These are phyloP conservation scores for Drosophila cognata DNA, from an alignment of 2,888 invertebrate species.

Conservation along the genomic window DNA sequence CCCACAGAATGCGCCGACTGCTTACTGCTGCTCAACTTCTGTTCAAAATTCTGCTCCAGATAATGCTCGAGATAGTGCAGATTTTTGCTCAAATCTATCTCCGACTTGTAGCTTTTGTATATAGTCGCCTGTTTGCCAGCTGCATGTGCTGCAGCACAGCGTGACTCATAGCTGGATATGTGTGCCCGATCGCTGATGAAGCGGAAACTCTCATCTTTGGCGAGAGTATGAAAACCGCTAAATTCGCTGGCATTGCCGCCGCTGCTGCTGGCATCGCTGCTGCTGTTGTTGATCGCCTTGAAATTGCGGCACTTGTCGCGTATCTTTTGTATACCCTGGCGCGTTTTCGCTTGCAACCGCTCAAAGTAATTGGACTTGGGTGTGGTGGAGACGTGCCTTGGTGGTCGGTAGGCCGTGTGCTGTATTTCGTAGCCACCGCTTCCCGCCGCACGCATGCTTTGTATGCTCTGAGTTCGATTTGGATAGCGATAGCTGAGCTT, in stretches of 20 bases:
- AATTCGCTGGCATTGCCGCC: slow-evolving; percentile 54
- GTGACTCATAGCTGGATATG: slow-evolving; percentile 82
- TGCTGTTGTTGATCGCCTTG: slow-evolving; percentile 48
- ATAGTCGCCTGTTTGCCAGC: slow-evolving; percentile 78
- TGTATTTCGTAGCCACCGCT: slow-evolving; percentile 67
- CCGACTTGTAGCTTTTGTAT: slow-evolving; percentile 85
- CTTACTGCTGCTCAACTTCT: slow-evolving; percentile 70
- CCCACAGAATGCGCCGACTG: slow-evolving; percentile 82
- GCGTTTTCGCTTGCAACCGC: slow-evolving; percentile 83
- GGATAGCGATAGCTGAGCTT: slow-evolving; percentile 84
- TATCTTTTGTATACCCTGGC: slow-evolving; percentile 83
- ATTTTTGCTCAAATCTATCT: slow-evolving; percentile 84
- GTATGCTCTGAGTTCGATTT: slow-evolving; percentile 82
- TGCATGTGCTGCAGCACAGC: slow-evolving; percentile 71
- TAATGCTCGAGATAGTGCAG: slow-evolving; percentile 84
- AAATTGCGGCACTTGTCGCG: slow-evolving; percentile 84
- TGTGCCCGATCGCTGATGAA: slow-evolving; percentile 82
- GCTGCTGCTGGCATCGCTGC: slow-evolving; percentile 35
- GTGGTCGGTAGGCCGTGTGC: slow-evolving; percentile 60
- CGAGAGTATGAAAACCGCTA: slow-evolving; percentile 77
- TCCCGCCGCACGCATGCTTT: slow-evolving; percentile 67
- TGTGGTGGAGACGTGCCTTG: slow-evolving; percentile 30
- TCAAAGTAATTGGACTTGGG: slow-evolving; percentile 82
- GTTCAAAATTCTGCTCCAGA: slow-evolving; percentile 84
- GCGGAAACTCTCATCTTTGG: slow-evolving; percentile 83